Percentiles rank a stretch among this genome's conserved stretches.
Conservation (phyloP, 2,888 invertebrate genomes). For the Aspidiotus rigidus region DNA sequence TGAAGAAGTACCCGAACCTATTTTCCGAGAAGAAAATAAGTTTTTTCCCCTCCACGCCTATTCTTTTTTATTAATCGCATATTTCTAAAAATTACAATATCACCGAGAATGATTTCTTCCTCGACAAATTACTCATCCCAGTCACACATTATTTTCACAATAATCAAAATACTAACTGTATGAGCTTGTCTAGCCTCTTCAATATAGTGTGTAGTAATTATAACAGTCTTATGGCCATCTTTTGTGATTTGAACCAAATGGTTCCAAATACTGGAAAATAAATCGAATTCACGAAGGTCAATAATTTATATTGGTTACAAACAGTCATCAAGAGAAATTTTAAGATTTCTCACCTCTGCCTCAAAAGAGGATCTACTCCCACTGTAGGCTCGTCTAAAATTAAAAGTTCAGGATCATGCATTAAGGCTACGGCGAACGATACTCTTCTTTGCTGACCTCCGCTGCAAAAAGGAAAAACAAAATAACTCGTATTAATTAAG, state of each 20-base stretch:
- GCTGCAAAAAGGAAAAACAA: conserved; percentile 46
- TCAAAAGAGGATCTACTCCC: conserved; percentile 79
- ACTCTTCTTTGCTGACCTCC: conserved; percentile 86
- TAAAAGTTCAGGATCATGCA: conserved; percentile 84
- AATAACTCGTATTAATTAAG: not conserved
- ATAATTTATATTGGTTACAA: not conserved
- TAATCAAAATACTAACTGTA: conserved; percentile 53
- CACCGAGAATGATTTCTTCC: no score
- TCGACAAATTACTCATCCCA: no score
- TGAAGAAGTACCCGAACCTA: no score
- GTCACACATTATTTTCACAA: no score
- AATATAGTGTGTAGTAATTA: conserved; percentile 87
- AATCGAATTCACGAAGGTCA: not conserved
- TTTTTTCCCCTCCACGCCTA: no score
- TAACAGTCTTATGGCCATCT: conserved; percentile 83
- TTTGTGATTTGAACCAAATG: conserved; percentile 70
- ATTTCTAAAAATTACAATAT: no score
- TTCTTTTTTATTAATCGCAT: no score
- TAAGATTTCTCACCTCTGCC: conserved; percentile 53
- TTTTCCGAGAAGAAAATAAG: no score
- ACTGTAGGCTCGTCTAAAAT: conserved; percentile 90
- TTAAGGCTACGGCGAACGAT: conserved; percentile 81
- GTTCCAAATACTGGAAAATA: conserved; percentile 69
- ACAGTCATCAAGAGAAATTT: not conserved
- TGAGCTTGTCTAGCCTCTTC: conserved; percentile 89